Base-by-base conservation (phyloP, 2,113 vertebrate species). In the Grammatotria lemairii region DNA sequence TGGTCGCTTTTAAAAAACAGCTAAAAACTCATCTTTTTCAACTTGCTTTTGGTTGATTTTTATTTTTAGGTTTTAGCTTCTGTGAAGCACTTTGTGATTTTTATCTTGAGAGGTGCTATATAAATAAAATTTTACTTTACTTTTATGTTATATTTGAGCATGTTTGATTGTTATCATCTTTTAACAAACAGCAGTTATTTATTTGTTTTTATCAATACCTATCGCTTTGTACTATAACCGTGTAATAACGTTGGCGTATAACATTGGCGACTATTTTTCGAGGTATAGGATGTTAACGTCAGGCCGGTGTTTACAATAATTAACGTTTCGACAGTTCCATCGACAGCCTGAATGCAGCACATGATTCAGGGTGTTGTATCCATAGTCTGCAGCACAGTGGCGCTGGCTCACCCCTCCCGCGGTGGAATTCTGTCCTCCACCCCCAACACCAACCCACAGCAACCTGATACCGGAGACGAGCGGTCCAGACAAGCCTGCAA, bases 401-500 rank as follows among this genome's bases (percentile, higher is more conserved):
- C 94, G 93, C 93, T 94, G 87, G 86, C 3, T 28, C 68, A 16
- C 87, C 65, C 84, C 70, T 60, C 57, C 54, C 28, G 38, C 87
- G 35, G 83, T 17, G 87, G 89, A 92, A 49, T 49, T 78, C 79
- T 16, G 85, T 87, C 90, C 83, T 91, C 93, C 91, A 83, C 93
- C 92, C 85, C 87, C 87, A 87, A 87, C 93, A 65, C 68, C 86
- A 92, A 80, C 89, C 93, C 91, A 88, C 92, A 93, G 94, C 93
- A 95, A 95, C 93, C 86, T 91, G 95, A 96, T 88, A 94, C 92
- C 93, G 92, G 94, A 95, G 94, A 93, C 94, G 84, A 94, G 91
- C 88, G 94, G 92, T 96, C 94, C 94, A 96, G 94, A 96, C 95
- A 84, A 95, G 91, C 91, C 91, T 90, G 93, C 91, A 92, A 95